Percentiles rank a stretch among this genome's conserved stretches.
Conservation (phyloP, 1,140 invertebrate genomes). For the Drosophila ananassae region DNA sequence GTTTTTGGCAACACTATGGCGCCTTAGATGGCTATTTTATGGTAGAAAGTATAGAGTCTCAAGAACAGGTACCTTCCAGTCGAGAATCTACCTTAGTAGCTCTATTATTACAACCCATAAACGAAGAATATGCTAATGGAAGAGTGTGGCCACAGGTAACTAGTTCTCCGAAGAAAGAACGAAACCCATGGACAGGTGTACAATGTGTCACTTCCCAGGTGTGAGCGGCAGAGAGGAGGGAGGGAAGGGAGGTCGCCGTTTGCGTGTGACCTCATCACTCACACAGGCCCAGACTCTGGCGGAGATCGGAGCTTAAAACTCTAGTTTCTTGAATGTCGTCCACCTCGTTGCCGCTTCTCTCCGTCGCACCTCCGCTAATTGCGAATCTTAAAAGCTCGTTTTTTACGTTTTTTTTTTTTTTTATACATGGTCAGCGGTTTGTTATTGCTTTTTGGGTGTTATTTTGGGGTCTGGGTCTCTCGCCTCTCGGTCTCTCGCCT, state of each 20-base stretch:
- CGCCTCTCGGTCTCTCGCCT: constrained; percentile 28
- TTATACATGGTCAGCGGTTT: constrained; percentile 38
- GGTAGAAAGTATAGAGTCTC: no score
- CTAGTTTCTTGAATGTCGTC: constrained; percentile 66
- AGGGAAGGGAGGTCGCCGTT: constrained; percentile 16
- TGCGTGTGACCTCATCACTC: constrained; percentile 63
- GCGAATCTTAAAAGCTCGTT: constrained; percentile 63
- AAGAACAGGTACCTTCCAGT: background rate
- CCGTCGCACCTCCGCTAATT: constrained; percentile 54
- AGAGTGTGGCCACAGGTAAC: background rate
- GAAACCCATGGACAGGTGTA: constrained; percentile 17
- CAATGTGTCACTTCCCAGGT: constrained; percentile 29
- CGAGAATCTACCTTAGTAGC: background rate
- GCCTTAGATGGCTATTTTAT: background rate
- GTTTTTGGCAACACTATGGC: no score
- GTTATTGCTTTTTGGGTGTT: constrained; percentile 34
- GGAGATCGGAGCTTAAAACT: constrained; percentile 28
- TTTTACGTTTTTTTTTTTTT: constrained; percentile 51
- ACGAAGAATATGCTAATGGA: constrained; percentile 18
- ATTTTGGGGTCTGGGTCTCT: constrained; percentile 52
- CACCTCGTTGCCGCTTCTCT: constrained; percentile 40
- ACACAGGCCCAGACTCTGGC: constrained; percentile 15
- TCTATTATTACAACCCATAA: background rate
- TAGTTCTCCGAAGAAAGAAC: constrained; percentile 26
- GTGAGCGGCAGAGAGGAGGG: background rate